phyloP scores from a whole-genome alignment of 2,113 vertebrate genomes.

The Balaeniceps rex region DNA sequence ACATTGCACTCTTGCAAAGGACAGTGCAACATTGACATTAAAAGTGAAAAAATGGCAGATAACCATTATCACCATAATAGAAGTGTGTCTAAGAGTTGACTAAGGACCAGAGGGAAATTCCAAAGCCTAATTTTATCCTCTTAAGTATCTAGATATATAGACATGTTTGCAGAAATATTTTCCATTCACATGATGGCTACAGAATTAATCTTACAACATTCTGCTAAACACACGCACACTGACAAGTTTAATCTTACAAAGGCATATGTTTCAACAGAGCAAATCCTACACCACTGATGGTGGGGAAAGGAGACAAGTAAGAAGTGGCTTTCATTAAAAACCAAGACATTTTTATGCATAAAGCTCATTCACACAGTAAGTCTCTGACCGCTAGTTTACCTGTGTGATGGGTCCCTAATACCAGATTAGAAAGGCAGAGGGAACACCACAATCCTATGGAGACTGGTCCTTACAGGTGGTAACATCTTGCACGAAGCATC shows the following conservation, averaged over 20 bases:
- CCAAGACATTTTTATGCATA: neutral
- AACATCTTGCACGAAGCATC: neutral
- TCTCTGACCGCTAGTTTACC: neutral
- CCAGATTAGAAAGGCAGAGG: neutral
- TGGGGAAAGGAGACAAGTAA: neutral
- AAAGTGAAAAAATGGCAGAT: neutral
- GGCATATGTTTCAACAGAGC: neutral
- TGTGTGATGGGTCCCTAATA: neutral
- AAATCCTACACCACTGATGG: neutral
- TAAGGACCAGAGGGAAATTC: constrained; percentile 36
- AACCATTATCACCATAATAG: neutral
- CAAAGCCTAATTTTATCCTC: constrained; percentile 44
- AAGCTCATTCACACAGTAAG: neutral
- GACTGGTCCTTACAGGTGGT: neutral
- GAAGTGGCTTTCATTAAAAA: neutral
- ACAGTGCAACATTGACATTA: neutral
- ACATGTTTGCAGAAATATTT: constrained; percentile 34
- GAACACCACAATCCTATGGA: neutral
- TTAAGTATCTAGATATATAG: constrained; percentile 33
- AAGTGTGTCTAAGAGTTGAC: neutral
- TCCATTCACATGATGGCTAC: constrained; percentile 20
- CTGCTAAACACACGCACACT: neutral
- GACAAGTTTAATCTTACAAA: neutral
- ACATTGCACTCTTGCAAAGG: neutral
- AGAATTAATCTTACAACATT: constrained; percentile 7